Percentiles rank a stretch among this genome's conserved stretches.
Evolutionary conservation across 37 sponge, comb jelly and placozoan genomes (phyloP).

Genomic region (Chondrosia reniformis): DNA sequence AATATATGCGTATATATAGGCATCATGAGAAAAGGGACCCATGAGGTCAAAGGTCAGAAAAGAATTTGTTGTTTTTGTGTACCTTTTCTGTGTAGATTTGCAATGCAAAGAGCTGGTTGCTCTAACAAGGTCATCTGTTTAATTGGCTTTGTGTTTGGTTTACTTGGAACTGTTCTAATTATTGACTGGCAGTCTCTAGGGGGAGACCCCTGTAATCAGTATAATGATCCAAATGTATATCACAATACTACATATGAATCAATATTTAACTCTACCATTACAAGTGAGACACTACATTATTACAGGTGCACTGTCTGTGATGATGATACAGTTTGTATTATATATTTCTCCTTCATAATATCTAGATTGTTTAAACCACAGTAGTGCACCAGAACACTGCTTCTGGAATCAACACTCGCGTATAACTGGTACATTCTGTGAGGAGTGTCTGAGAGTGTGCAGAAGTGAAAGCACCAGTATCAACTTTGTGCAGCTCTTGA

Average conservation of each 20-base stretch:
- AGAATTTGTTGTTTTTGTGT: too few relatives aligned
- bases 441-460: conserved; percentile 28
- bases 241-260: too few relatives aligned
- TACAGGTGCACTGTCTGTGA: not conserved
- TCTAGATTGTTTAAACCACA: conserved; percentile 19
- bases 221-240: too few relatives aligned
- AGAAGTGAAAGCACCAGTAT: conserved; percentile 20
- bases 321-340: not conserved
- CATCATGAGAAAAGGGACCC: not conserved
- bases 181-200: conserved; percentile 55
- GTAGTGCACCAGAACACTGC: conserved; percentile 28
- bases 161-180: not conserved
- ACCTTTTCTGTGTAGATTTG: conserved; percentile 21
- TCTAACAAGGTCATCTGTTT: conserved; percentile 21
- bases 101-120: conserved; percentile 13
- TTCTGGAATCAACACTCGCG: conserved; percentile 46
- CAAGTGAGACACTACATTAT: too few relatives aligned
- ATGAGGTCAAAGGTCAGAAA: too few relatives aligned
- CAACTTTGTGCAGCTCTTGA: conserved; percentile 39
- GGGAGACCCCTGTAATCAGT: conserved; percentile 48
- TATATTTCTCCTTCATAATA: too few relatives aligned
- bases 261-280: too few relatives aligned
- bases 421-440: conserved; percentile 36
- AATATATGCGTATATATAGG: not conserved
- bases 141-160: not conserved